Percentiles rank a stretch among this genome's conserved stretches.
Evolutionary conservation across 2,888 invertebrate genomes (phyloP).

Genomic region (Tetranychus piercei): DNA sequence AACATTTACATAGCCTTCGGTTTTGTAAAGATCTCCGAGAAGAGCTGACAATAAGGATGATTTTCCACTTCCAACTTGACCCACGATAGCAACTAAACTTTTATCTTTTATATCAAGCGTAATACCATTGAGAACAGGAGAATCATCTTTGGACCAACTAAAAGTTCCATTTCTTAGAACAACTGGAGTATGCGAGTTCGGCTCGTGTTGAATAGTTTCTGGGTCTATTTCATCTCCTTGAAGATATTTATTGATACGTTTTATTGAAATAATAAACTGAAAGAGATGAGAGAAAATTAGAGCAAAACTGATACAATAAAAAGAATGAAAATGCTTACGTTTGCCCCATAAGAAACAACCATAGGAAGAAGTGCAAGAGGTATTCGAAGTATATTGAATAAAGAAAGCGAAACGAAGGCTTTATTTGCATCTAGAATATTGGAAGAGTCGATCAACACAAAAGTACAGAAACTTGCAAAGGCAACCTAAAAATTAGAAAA

Average conservation of each 20-base stretch:
- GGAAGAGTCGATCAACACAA: conserved; percentile 14
- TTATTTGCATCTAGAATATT: conserved; percentile 29
- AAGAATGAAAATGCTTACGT: background rate
- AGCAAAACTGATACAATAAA: background rate
- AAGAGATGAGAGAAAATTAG: background rate
- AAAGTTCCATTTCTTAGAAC: conserved; percentile 53
- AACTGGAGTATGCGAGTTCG: conserved; percentile 10
- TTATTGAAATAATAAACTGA: conserved; percentile 44
- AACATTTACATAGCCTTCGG: conserved; percentile 23
- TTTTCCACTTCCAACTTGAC: conserved; percentile 26
- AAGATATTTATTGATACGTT: conserved; percentile 49
- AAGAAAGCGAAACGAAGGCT: conserved; percentile 33
- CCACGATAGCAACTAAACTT: conserved; percentile 26
- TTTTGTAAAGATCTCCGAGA: conserved; percentile 28
- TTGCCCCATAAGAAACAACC: conserved; percentile 1
- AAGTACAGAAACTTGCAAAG: conserved; percentile 20
- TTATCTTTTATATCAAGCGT: conserved; percentile 21
- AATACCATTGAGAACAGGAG: conserved; percentile 22
- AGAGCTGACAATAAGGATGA: conserved; percentile 27
- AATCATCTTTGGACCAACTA: conserved; percentile 50
- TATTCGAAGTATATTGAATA: conserved; percentile 32
- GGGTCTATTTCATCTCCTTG: conserved; percentile 26
- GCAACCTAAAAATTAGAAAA: conserved; percentile 42
- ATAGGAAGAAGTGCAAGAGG: conserved; percentile 12
- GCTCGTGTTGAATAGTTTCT: conserved; percentile 17